phyloP scores from a whole-genome alignment of 2,888 invertebrate genomes.

The Psylliodes chrysocephalus region DNA sequence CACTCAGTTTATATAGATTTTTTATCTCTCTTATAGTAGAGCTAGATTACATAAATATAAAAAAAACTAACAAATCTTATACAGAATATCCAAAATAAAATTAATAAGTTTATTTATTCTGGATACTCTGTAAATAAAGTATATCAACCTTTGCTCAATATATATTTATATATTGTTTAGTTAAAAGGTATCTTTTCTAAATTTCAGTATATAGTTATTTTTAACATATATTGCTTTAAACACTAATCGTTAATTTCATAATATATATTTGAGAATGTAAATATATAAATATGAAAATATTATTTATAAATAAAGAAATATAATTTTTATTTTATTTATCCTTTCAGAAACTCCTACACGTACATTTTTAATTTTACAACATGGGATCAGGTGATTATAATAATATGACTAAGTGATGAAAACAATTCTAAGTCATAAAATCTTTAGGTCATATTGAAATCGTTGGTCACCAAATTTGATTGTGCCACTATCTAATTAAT shows the following conservation, averaged over 20 bases:
- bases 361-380: too few relatives aligned
- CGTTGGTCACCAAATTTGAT: too few relatives aligned
- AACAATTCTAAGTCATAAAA: too few relatives aligned
- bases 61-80: slow-evolving; percentile 8
- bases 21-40: slow-evolving; percentile 31
- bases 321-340: neutral
- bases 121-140: neutral
- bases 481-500: too few relatives aligned
- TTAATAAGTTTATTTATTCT: slow-evolving; percentile 5
- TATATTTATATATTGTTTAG: slow-evolving; percentile 61
- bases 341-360: too few relatives aligned
- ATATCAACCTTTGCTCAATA: slow-evolving; percentile 63
- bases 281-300: slow-evolving; percentile 64
- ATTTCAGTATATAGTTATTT: slow-evolving; percentile 47
- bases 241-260: slow-evolving; percentile 56
- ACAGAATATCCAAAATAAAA: slow-evolving; percentile 27
- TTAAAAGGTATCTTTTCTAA: slow-evolving; percentile 56
- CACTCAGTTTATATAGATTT: slow-evolving; percentile 21
- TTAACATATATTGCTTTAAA: slow-evolving; percentile 57
- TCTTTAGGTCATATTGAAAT: too few relatives aligned
- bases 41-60: slow-evolving; percentile 22
- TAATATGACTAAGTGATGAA: too few relatives aligned
- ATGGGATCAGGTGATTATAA: too few relatives aligned
- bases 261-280: slow-evolving; percentile 63
- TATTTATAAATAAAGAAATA: slow-evolving; percentile 53